Evolutionary conservation across 2,888 invertebrate species (phyloP).

Genomic region (Heliconius charithonia): DNA sequence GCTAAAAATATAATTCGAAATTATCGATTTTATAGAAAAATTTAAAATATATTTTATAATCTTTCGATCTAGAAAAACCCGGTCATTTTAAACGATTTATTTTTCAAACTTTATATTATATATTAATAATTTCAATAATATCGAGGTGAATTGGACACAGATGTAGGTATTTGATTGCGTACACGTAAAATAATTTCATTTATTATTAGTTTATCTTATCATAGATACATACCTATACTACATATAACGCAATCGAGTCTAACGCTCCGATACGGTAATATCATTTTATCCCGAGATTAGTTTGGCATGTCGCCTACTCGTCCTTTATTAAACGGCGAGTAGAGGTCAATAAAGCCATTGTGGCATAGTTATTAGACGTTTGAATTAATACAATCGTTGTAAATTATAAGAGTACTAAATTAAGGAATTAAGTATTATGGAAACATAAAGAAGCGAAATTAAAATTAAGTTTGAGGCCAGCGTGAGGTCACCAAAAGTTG

Average conservation of each 20-base stretch:
- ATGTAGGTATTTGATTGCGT: not conserved
- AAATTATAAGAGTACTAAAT: not conserved
- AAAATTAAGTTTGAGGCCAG: too few species aligned
- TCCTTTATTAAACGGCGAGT: constrained; percentile 47
- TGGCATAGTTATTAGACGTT: not conserved
- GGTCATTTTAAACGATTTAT: too few species aligned
- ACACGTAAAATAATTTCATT: constrained; percentile 4
- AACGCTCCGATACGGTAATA: constrained; percentile 25
- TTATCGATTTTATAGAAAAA: too few species aligned
- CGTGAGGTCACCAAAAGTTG: too few species aligned
- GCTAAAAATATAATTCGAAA: too few species aligned
- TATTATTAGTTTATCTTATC: constrained; percentile 4
- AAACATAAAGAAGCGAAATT: too few species aligned
- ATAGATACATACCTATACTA: not conserved
- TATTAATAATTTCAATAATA: too few species aligned
- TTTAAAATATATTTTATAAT: too few species aligned
- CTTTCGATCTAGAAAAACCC: too few species aligned
- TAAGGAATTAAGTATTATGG: too few species aligned
- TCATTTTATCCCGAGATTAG: constrained; percentile 45
- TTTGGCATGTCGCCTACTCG: constrained; percentile 44
- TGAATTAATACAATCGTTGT: not conserved
- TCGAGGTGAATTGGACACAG: not conserved
- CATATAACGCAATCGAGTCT: not conserved
- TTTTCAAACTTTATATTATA: too few species aligned
- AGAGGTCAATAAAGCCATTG: constrained; percentile 29